These are phyloP conservation scores for Amphiprion clarkii DNA, from an alignment of 2,797 vertebrate species.

Conservation along the genomic window DNA sequence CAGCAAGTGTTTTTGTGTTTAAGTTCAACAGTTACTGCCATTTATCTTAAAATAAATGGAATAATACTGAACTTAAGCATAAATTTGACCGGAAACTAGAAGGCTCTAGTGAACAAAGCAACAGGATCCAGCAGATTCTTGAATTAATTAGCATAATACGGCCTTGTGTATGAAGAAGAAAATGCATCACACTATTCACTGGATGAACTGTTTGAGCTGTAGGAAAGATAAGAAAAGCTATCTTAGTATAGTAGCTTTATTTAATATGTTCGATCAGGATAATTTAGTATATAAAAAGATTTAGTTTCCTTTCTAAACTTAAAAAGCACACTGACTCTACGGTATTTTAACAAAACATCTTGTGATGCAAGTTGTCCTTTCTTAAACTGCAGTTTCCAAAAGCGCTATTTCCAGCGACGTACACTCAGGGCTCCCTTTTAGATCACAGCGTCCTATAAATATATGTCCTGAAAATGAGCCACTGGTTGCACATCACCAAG, in stretches of 20 bases:
- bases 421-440: conserved; percentile 16
- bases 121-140: background rate
- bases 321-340: background rate
- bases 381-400: conserved; percentile 11
- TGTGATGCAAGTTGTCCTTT: conserved; percentile 25
- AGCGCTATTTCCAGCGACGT: conserved; percentile 14
- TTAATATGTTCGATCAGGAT: background rate
- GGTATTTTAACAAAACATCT: background rate
- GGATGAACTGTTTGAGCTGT: background rate
- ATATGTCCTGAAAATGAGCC: conserved; percentile 40
- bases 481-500: conserved; percentile 30
- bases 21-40: too few relatives aligned
- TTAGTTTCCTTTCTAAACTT: conserved; percentile 3
- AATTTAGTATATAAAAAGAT: too few relatives aligned
- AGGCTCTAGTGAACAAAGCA: too few relatives aligned
- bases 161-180: too few relatives aligned
- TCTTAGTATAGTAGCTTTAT: background rate
- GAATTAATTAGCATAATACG: too few relatives aligned
- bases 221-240: background rate
- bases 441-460: conserved; percentile 51
- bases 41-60: too few relatives aligned
- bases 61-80: too few relatives aligned
- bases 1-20: too few relatives aligned
- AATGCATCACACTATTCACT: background rate
- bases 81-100: too few relatives aligned